Evolutionary conservation across 2,888 invertebrate genomes (phyloP), one percentile per base, ranked within the genome.

Genomic region (Latrodectus elegans): DNA sequence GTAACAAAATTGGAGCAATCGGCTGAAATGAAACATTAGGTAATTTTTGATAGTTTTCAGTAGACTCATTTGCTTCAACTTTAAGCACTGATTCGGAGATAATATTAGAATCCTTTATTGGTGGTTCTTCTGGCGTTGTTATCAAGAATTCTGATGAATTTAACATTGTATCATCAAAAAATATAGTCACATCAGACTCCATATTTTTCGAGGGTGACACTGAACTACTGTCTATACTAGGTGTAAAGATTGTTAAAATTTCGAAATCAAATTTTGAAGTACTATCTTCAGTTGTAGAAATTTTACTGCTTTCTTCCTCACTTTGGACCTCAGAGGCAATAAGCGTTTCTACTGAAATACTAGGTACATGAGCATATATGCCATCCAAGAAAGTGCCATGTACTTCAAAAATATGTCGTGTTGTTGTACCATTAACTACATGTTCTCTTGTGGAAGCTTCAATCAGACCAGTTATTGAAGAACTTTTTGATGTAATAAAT

Each of bases 281-380:
- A 51, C 4, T 38, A 67, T 73, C 68, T 64, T 14, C 22, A 64
- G 11, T 49, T 84, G 26, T 49, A 14, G 14, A n/a, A 8, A 38
- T 82, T 67, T 55, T 82, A 22, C 26, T 38, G 26, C 14, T 26
- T 68, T 67, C 38, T 10, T 6, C 9, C 53, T 55, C 17, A 52
- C 8, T 60, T 55, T 38, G n/a, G 11, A 64, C 51, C 6, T 6
- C 68, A 15, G 75, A 71, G n/a, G 82, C 64, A n/a, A n/a, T 22
- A 51, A 78, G 74, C 26, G 53, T 84, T 38, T 84, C 64, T 0
- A 79, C 52, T 8, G 77, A 73, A 11, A 82, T 15, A 78, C 76
- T 81, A 26, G 81, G 76, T 49, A 83, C 70, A 78, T 78, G 86
- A n/a, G 86, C 89, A 70, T 86, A 86, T 14, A 68, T 65, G 70